Base-by-base conservation (phyloP, 2,888 invertebrate species). In the Formica aserva region DNA sequence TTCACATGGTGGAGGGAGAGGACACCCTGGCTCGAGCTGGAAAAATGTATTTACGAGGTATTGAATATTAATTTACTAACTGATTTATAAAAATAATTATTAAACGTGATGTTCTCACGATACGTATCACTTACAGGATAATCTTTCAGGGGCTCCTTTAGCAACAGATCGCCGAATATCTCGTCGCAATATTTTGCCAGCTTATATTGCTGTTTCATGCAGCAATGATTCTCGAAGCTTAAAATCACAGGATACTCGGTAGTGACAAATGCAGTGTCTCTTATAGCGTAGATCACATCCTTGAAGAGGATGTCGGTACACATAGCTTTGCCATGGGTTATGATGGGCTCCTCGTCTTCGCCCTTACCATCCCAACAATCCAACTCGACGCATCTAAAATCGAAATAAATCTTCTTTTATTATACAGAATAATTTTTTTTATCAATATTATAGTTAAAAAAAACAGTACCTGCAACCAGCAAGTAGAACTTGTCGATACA, bases 261-360 rank as follows among this genome's bases (percentile, higher is more conserved):
- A 3, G 97, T 96, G 55, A 97, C 96, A 92, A 97, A 97, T 15
- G 97, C 97, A 80, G 96, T 96, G 92, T 97, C 97, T 85, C 96
- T 95, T 87, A 97, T 96, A 75, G 97, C 97, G 87, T 95, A 95
- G 80, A 97, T 96, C 3, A 96, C 97, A 92, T 97, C 97, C 95
- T 95, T 94, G 87, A 94, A 94, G 0, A 96, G 93, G 86, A 97
- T 97, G 91, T 97, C 97, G 22, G 97, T 97, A 92, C 97, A 97
- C 97, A 97, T 97, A 38, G 97, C 97, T 93, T 97, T 97, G 26
- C 97, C 97, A 92, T 97, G 97, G 57, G 97, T 97, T 89, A 97
- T 97, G 89, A 97, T 97, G 3, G 97, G 97, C 90, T 97, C 97
- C 89, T 96, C 96, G 88, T 96, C 96, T 91, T 96, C 96, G 60